Conservation (phyloP, 2,113 vertebrate species). For the Forbesichthys agassizii region DNA sequence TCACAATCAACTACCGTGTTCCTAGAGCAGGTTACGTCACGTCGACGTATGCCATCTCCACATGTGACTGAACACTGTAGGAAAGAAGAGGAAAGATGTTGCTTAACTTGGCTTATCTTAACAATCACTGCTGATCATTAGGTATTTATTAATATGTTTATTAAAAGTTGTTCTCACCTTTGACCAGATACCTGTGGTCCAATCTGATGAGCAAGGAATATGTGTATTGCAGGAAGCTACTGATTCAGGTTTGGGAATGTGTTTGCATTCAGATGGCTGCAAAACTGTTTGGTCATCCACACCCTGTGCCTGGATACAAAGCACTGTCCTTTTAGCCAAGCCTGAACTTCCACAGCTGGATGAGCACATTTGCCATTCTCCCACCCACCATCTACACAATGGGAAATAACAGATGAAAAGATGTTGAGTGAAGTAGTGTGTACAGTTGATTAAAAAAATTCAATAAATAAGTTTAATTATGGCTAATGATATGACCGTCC, state of each 20-base stretch:
- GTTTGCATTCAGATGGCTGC: conserved; percentile 73
- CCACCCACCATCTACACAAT: conserved; percentile 87
- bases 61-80: conserved; percentile 87
- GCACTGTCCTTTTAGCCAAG: conserved; percentile 78
- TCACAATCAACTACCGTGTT: conserved; percentile 76
- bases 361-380: conserved; percentile 90
- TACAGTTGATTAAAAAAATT: neutral
- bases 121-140: neutral
- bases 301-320: conserved; percentile 86
- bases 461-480: neutral
- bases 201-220: conserved; percentile 83
- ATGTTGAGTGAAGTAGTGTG: conserved; percentile 9
- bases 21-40: conserved; percentile 79
- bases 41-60: conserved; percentile 76
- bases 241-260: conserved; percentile 78
- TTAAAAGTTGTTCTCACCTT: conserved; percentile 75
- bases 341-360: conserved; percentile 80
- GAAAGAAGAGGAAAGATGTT: neutral
- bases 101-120: neutral
- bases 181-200: conserved; percentile 86
- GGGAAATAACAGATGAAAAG: conserved; percentile 9
- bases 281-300: conserved; percentile 86
- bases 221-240: conserved; percentile 75
- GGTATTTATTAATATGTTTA: neutral
- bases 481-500: no score